Conservation (phyloP, 2,888 invertebrate species). For the Dusona sp. region DNA sequence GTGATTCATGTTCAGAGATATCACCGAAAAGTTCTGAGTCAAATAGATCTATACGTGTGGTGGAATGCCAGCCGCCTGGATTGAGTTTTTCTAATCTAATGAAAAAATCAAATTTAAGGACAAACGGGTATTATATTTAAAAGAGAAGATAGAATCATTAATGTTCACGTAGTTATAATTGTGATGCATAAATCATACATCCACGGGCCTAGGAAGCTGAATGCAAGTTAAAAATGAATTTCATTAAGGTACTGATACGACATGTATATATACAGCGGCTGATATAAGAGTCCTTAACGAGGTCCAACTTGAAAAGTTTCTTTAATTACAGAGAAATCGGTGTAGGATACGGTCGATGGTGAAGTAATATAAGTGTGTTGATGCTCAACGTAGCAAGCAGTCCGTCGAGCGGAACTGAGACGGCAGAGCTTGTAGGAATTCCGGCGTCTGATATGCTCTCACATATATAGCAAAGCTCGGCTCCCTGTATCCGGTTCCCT, state of each 20-base stretch:
- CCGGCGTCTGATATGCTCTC: slow-evolving; percentile 56
- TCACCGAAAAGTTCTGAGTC: too few relatives aligned
- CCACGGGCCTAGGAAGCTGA: not conserved
- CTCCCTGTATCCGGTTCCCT: slow-evolving; percentile 38
- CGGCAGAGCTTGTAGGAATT: slow-evolving; percentile 62
- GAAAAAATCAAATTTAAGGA: not conserved
- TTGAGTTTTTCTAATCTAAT: too few relatives aligned
- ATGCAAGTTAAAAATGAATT: slow-evolving; percentile 24
- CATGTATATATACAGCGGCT: slow-evolving; percentile 5
- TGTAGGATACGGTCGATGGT: slow-evolving; percentile 63
- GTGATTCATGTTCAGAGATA: too few relatives aligned
- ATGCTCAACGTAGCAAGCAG: slow-evolving; percentile 55
- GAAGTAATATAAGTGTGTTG: slow-evolving; percentile 68
- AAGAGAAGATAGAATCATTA: not conserved
- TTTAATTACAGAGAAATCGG: slow-evolving; percentile 70
- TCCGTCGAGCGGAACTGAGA: slow-evolving; percentile 57
- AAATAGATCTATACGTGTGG: too few relatives aligned
- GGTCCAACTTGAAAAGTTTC: slow-evolving; percentile 69
- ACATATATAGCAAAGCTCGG: slow-evolving; percentile 31
- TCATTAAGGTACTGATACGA: slow-evolving; percentile 33
- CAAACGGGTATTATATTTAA: not conserved
- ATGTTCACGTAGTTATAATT: not conserved
- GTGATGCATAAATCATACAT: not conserved
- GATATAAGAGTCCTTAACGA: slow-evolving; percentile 51
- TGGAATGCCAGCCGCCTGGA: too few relatives aligned